Percentiles rank a stretch among this genome's conserved stretches.
phyloP scores from a whole-genome alignment of 2,113 vertebrate species.

The Entomyzon cyanotis region DNA sequence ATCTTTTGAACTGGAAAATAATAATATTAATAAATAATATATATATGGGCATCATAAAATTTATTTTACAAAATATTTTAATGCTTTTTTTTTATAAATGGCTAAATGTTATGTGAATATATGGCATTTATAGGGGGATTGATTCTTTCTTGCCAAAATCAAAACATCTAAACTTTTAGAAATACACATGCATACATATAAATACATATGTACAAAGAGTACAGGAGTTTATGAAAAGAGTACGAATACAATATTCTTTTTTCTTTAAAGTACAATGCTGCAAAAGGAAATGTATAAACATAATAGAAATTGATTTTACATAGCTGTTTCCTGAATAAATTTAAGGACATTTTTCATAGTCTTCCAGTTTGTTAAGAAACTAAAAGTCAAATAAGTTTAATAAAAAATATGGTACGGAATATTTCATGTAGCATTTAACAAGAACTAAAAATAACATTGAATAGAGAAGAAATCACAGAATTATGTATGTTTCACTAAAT shows the following conservation, averaged over 20 bases:
- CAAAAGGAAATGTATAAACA: neutral
- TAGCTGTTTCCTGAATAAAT: neutral
- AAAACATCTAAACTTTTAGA: neutral
- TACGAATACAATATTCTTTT: neutral
- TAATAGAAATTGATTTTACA: neutral
- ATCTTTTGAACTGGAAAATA: neutral
- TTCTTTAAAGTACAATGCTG: neutral
- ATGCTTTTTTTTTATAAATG: neutral
- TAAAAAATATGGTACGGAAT: neutral
- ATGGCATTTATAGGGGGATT: neutral
- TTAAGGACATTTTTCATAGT: neutral
- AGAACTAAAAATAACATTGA: neutral
- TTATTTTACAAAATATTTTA: neutral
- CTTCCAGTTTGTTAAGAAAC: neutral
- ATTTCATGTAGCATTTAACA: neutral
- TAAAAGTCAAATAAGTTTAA: neutral
- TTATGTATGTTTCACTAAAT: neutral
- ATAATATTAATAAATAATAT: neutral
- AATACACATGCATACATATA: rapidly evolving
- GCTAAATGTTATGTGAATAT: neutral
- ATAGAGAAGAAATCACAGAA: neutral
- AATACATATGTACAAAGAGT: neutral
- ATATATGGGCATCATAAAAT: neutral
- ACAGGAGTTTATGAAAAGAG: neutral
- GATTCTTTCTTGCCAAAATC: neutral